Evolutionary conservation across 2,113 vertebrate genomes (phyloP).

Genomic region (Nyctibius bracteatus): DNA sequence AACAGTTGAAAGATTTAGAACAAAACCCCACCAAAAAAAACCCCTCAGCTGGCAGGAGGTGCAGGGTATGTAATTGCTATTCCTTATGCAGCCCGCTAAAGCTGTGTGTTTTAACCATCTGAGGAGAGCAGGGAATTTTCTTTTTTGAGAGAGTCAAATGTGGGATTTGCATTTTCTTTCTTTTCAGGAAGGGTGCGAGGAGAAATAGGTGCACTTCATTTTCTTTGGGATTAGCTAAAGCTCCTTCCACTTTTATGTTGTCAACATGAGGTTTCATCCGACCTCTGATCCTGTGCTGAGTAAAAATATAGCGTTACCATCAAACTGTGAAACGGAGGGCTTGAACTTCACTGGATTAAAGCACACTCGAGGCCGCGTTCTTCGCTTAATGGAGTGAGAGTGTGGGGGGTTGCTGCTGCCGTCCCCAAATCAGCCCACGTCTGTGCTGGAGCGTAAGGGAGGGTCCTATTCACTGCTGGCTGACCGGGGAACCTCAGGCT

Average conservation of each 20-base stretch:
- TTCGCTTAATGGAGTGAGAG: background rate
- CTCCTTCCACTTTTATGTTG: conserved; percentile 61
- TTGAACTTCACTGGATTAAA: conserved; percentile 65
- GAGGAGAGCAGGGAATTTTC: conserved; percentile 46
- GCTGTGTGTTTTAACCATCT: conserved; percentile 41
- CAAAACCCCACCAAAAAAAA: background rate
- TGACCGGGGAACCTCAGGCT: background rate
- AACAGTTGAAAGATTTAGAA: background rate
- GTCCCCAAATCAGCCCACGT: background rate
- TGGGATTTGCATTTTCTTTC: conserved; percentile 24
- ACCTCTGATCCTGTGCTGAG: conserved; percentile 55
- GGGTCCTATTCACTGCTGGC: background rate
- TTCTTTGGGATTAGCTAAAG: conserved; percentile 67
- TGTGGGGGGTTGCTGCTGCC: background rate
- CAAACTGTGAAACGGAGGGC: conserved; percentile 1
- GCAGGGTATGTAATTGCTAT: conserved; percentile 39
- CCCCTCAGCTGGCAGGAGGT: background rate
- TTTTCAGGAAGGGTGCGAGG: background rate
- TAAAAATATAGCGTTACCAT: conserved; percentile 53
- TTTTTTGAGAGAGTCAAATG: conserved; percentile 1
- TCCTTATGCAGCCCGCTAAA: conserved; percentile 48
- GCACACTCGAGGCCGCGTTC: background rate
- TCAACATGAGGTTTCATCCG: conserved; percentile 54
- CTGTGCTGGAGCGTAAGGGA: background rate
- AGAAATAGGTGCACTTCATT: conserved; percentile 51